A percentile compares a stretch with the other conserved stretches of the same genome.
phyloP scores from a whole-genome alignment of 2,888 invertebrate genomes.

The Macrophya alboannulata region DNA sequence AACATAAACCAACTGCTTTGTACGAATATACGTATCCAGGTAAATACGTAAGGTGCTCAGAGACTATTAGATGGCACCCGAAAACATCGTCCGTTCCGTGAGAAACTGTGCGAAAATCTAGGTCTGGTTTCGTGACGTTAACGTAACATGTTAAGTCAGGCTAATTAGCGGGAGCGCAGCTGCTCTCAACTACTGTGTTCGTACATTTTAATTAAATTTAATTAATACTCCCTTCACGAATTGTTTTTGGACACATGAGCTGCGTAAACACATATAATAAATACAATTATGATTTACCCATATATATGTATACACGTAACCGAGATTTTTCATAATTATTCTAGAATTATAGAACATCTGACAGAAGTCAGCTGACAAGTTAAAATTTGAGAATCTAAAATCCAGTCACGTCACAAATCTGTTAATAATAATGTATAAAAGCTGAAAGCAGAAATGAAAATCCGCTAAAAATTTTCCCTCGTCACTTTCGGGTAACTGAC shows the following conservation, averaged over 20 bases:
- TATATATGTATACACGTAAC: background rate
- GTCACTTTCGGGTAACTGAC: conserved; percentile 13
- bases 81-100: background rate
- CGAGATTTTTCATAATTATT: background rate
- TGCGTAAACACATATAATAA: background rate
- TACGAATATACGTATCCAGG: background rate
- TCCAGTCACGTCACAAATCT: background rate
- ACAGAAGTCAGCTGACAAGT: background rate
- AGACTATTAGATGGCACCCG: background rate
- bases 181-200: background rate
- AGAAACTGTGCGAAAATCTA: background rate
- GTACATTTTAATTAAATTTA: conserved; percentile 38
- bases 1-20: background rate
- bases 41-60: background rate
- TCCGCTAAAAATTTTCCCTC: background rate
- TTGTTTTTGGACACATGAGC: background rate
- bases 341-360: background rate
- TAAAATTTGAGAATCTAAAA: background rate
- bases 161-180: conserved; percentile 35
- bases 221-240: conserved; percentile 14
- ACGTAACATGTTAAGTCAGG: conserved; percentile 7
- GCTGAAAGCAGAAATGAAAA: background rate
- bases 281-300: background rate
- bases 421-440: background rate
- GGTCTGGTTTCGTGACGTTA: conserved; percentile 5